Base-by-base conservation (phyloP, 2,888 invertebrate species). In the Mystacides longicornis region DNA sequence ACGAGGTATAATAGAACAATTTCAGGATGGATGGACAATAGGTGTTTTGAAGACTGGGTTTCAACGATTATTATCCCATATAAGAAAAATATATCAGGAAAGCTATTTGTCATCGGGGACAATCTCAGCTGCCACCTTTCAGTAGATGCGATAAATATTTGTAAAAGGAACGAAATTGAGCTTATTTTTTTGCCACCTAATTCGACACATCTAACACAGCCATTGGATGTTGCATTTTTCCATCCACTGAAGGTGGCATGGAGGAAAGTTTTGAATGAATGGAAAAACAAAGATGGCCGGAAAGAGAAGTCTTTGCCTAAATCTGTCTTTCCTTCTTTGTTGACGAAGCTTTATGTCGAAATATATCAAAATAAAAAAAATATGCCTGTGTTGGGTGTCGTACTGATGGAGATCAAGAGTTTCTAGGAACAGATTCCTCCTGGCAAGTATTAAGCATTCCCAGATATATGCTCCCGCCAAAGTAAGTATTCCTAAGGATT, bases 71-170 rank as follows among this genome's bases (percentile, higher is more conserved):
- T 60, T 45, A 46, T 71, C 19, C 64, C 64, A 47, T 58, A 61
- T 55, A 56, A 62, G 14, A 61, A 63, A 59, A 59, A 63, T 50
- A 54, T 58, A 53, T 52, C 49, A 23, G 64, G 64, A n/a, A 57
- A 14, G 14, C 66, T 66, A 57, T 62, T 65, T 37, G 22, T 67
- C n/a, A 63, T 70, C 7, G 60, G 68, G 64, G 65, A 69, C 56
- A 68, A 67, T 58, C 54, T 67, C 31, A 49, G 62, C 16, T 58
- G 59, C 43, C 66, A 69, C 49, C 37, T 66, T 33, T 62, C 56
- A 45, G 23, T 52, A n/a, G 58, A 60, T n/a, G 64, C 67, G 37
- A 49, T 68, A 3, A 16, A 63, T 33, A 42, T 57, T 48, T 70
- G 68, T 57, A 58, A 65, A 62, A 55, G 59, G 66, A n/a, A n/a